Evolutionary conservation across 2,113 vertebrate genomes (phyloP).

Genomic region (Chionomys nivalis): DNA sequence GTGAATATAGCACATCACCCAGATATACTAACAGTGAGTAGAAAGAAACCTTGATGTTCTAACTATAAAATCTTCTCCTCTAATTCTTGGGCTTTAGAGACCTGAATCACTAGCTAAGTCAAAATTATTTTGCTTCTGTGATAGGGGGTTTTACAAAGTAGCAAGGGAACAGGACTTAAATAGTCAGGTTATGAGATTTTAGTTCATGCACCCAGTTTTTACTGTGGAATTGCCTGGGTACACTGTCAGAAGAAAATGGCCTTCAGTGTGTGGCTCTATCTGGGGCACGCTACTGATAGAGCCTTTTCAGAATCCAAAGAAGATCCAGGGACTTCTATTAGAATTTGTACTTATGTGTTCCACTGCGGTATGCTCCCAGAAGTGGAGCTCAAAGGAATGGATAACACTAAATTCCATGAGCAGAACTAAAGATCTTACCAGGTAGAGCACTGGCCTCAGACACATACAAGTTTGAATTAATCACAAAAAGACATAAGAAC

Average conservation of each 20-base stretch:
- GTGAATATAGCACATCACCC: constrained; percentile 75
- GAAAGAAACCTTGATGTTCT: constrained; percentile 84
- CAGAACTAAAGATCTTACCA: background rate
- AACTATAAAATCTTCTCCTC: constrained; percentile 87
- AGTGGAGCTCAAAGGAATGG: background rate
- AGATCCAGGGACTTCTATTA: background rate
- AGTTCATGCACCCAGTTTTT: background rate
- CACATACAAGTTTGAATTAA: background rate
- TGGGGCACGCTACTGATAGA: too few relatives aligned
- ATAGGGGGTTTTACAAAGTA: constrained; percentile 85
- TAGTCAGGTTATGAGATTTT: constrained; percentile 70
- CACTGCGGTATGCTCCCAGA: background rate
- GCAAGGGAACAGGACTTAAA: constrained; percentile 78
- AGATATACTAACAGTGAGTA: constrained; percentile 81
- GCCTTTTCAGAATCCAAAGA: background rate
- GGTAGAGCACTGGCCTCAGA: background rate
- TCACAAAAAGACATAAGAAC: background rate
- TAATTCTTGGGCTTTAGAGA: constrained; percentile 83
- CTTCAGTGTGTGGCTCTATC: background rate
- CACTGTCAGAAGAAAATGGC: background rate
- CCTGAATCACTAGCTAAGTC: constrained; percentile 85
- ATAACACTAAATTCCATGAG: background rate
- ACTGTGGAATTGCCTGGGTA: background rate
- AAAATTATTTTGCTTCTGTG: constrained; percentile 84
- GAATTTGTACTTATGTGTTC: background rate